phyloP scores from a whole-genome alignment of 2,888 invertebrate species.

The Pachliopta kotzebuea region DNA sequence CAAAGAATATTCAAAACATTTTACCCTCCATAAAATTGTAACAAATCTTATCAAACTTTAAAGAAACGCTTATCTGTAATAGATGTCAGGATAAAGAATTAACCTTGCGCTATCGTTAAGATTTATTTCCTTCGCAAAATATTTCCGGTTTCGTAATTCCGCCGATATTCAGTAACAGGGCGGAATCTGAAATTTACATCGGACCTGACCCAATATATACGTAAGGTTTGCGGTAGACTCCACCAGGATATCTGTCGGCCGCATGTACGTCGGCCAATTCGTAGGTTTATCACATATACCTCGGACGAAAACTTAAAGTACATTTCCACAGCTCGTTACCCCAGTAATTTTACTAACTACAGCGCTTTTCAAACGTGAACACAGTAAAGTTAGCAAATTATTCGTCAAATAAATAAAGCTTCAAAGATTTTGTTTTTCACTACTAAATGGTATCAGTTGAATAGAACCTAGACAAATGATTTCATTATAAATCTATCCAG shows the following conservation, averaged over 20 bases:
- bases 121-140: constrained; percentile 12
- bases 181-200: constrained; percentile 19
- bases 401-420: no score
- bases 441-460: no score
- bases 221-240: constrained; percentile 23
- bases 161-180: constrained; percentile 7
- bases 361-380: no score
- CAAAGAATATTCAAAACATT: no score
- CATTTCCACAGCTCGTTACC: no score
- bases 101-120: neutral
- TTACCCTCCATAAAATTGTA: no score
- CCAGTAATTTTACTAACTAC: no score
- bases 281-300: no score
- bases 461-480: no score
- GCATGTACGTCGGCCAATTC: constrained; percentile 8
- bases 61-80: neutral
- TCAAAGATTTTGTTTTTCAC: no score
- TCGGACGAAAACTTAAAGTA: no score
- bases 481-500: constrained; percentile 1
- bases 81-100: neutral
- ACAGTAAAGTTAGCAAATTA: no score
- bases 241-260: constrained; percentile 12
- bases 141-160: constrained; percentile 12
- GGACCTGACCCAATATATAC: constrained; percentile 12
- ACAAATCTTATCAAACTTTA: neutral